Base-by-base conservation (phyloP, 1,140 invertebrate species). In the Drosophila sp. region DNA sequence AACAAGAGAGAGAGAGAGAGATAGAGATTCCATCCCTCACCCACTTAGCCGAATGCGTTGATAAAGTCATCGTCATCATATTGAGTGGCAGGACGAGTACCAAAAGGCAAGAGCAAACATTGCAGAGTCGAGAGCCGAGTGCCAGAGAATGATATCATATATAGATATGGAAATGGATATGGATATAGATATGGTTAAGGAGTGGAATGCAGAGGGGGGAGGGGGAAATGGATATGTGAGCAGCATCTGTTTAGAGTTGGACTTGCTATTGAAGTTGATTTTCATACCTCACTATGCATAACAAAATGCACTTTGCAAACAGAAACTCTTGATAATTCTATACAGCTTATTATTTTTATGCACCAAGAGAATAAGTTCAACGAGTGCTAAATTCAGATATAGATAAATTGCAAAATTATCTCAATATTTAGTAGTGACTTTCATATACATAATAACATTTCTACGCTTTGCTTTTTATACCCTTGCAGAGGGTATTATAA, bases 41-140 rank as follows among this genome's bases (percentile, higher is more conserved):
- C 11, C 17, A 17, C 8, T 41, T 55, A 23, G 23, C 32, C 29
- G 23, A 60, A 32, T 60, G 57, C 58, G 58, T 60, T 60, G 58
- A 60, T 60, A 60, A 60, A 50, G 62, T 47, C 62, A 33, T 50
- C 47, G 44, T 64, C 62, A 55, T 35, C 44, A 50, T 23, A 50
- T 33, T 33, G 62, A 40, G 40, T 40, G 60, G 32, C 44, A 50
- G 44, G 44, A 50, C 44, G 44, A 50, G 60, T 17, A 17, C 10
- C 33, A 55, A 29, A 10, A 54, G 60, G 55, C 47, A 35, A 73
- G 38, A 47, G 79, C 66, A 75, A 82, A 78, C 63, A 74, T 60
- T 33, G 47, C 35, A 57, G 66, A 47, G 41, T 67, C 44, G 25
- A 74, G 56, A 67, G 64, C 32, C 70, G 33, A 38, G 35, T 56